Percentiles rank a stretch among this genome's conserved stretches.
Conservation (phyloP, 2,113 vertebrate species). For the Hippocampus barbouri region DNA sequence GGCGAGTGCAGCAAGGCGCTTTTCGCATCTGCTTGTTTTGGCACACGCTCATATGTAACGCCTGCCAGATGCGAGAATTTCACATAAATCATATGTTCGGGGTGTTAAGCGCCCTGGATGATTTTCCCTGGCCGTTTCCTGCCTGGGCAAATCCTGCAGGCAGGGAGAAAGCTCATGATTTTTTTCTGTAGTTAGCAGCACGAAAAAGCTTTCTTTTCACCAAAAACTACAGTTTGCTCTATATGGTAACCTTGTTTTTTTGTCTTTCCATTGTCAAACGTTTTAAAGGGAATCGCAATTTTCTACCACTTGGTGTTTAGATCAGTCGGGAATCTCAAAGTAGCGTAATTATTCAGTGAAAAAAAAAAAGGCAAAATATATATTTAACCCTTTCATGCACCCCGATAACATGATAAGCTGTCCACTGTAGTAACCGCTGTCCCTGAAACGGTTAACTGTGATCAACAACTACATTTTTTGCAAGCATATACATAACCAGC, state of each 20-base stretch:
- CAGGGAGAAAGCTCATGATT: constrained; percentile 4
- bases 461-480: too few species aligned
- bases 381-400: too few species aligned
- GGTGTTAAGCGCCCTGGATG: constrained; percentile 39
- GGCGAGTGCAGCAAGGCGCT: not conserved
- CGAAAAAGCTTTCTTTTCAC: not conserved
- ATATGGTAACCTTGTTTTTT: too few species aligned
- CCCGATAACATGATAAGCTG: too few species aligned
- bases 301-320: not conserved
- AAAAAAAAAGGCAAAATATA: too few species aligned
- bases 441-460: too few species aligned
- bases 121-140: constrained; percentile 30
- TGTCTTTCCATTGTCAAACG: not conserved
- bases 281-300: not conserved
- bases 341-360: too few species aligned
- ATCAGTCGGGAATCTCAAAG: too few species aligned
- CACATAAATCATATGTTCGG: constrained; percentile 27
- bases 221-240: not conserved
- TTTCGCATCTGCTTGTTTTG: constrained; percentile 34
- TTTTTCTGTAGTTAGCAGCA: not conserved
- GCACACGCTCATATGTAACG: constrained; percentile 1
- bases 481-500: too few species aligned
- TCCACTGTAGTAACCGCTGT: too few species aligned
- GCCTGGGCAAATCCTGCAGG: constrained; percentile 7
- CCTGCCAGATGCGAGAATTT: constrained; percentile 16